Evolutionary conservation across 2,113 vertebrate species (phyloP).

Genomic region (Phrynosoma blainvillii): DNA sequence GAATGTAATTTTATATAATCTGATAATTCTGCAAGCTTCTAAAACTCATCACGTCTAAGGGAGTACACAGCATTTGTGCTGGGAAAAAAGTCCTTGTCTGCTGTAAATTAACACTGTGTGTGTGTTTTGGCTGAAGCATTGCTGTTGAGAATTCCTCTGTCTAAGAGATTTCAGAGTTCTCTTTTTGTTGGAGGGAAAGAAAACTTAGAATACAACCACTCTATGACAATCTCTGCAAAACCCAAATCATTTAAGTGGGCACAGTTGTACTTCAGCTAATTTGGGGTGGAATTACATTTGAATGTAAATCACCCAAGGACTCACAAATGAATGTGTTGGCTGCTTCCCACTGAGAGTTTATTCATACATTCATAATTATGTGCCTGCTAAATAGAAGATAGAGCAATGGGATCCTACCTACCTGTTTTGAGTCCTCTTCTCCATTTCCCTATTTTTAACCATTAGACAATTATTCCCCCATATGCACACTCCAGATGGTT

Average conservation of each 20-base stretch:
- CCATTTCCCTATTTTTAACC: no score
- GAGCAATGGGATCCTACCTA: background rate
- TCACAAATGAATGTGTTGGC: background rate
- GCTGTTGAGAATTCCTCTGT: conserved; percentile 45
- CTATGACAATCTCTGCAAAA: background rate
- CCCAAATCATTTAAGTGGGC: background rate
- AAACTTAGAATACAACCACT: background rate
- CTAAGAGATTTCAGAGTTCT: conserved; percentile 34
- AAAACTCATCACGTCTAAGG: background rate
- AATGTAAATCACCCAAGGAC: background rate
- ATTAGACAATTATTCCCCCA: no score
- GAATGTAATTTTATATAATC: conserved; percentile 62
- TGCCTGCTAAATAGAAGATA: background rate
- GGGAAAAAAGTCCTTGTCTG: conserved; percentile 39
- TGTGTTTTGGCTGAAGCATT: background rate
- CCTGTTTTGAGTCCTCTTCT: background rate
- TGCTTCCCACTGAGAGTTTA: background rate
- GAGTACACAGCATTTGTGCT: conserved; percentile 9
- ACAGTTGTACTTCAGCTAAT: background rate
- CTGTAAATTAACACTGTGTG: conserved; percentile 41
- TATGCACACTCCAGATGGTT: no score
- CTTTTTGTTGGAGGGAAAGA: background rate
- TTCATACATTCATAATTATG: background rate
- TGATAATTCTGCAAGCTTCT: conserved; percentile 61
- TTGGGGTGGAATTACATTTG: no score